These are phyloP conservation scores for Nesogale talazaci DNA, from an alignment of 2,113 vertebrate species.

Conservation along the genomic window DNA sequence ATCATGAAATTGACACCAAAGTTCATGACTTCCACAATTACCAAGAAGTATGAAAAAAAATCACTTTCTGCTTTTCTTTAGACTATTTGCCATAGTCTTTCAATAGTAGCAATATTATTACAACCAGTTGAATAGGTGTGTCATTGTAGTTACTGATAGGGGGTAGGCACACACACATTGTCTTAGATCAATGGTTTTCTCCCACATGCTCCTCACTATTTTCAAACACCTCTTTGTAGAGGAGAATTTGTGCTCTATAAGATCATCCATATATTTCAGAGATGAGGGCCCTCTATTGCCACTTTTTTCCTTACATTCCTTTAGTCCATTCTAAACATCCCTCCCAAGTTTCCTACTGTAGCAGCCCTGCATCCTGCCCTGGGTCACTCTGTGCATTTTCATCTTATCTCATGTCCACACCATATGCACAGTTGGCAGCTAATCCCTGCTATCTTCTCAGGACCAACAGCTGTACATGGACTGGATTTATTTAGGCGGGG, in stretches of 20 bases:
- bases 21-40: no score
- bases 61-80: neutral
- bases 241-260: neutral
- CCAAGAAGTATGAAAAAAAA: constrained; percentile 27
- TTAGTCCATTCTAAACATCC: neutral
- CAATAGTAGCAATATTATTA: neutral
- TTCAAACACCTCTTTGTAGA: neutral
- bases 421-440: neutral
- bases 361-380: neutral
- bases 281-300: neutral
- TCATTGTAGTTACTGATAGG: neutral
- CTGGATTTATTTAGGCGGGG: no score
- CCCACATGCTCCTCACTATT: neutral
- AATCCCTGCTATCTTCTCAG: neutral
- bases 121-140: neutral
- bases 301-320: neutral
- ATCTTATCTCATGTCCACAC: neutral
- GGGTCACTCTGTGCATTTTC: neutral
- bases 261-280: neutral
- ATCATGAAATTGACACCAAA: no score
- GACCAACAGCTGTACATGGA: neutral
- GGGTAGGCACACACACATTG: no score
- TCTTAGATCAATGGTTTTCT: neutral
- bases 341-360: neutral
- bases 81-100: neutral